Base-by-base conservation (phyloP, 2,888 invertebrate species). In the Drymonia ruficornis region DNA sequence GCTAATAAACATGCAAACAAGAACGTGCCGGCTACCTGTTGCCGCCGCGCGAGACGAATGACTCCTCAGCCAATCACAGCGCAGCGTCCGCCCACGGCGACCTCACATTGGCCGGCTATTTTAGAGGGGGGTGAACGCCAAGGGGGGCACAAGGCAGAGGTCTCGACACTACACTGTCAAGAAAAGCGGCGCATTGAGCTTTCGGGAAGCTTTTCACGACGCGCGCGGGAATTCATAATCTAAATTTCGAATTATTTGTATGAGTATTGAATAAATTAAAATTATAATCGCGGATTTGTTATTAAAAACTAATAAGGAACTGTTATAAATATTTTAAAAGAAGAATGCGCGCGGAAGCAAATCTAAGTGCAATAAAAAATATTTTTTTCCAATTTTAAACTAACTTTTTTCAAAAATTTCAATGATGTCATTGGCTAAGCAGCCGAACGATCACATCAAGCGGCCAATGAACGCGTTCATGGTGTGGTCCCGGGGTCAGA, bases 391-490 rank as follows among this genome's bases (percentile, higher is more conserved):
- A 47, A 18, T 34, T 47, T 47, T 7, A 47, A 46, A 18, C 2
- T 28, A 34, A 13, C 4, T 47, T 34, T 47, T 47, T 47, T 18
- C 16, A 1, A 29, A 40, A 53, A 52, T 53, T 66, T 61, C 58
- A 63, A 79, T 66, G 56, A 92, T 92, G 92, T 92, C 92, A 49
- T 74, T 91, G 62, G 89, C 85, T 5, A 91, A 92, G 67, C 90
- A 84, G 54, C 86, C 85, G 16, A 80, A 94, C 69, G 96, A 96
- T 83, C 97, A 98, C 84, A 98, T 99, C 72, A 99, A 99, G 86
- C 93, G 98, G 67, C 98, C 98, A 0, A 98, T 98, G 98, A 98
- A 98, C 84, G 98, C 98, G 4, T 98, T 98, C 86, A 98, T 98
- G 98, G 98, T 98, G 64, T 98, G 98, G 98, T 97, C 97, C 1